Evolutionary conservation across 2,797 vertebrate species (phyloP).

Genomic region (Lutjanus campechanus): DNA sequence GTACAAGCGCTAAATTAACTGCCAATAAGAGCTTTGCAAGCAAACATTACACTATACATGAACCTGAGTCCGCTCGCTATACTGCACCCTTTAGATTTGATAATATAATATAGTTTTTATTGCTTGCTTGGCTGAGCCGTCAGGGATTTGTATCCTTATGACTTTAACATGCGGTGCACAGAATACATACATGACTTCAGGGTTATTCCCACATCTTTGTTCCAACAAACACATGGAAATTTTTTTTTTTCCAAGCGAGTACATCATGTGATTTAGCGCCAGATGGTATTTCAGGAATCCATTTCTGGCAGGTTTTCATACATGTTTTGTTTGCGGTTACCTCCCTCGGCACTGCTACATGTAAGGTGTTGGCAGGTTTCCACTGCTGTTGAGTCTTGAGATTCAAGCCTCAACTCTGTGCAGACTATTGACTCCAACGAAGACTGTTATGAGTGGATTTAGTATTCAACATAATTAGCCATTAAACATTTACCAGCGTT

Average conservation of each 20-base stretch:
- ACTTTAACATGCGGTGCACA: constrained; percentile 32
- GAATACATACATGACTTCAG: constrained; percentile 45
- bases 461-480: constrained; percentile 68
- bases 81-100: constrained; percentile 40
- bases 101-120: constrained; percentile 48
- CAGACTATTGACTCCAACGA: constrained; percentile 51
- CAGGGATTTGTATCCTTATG: constrained; percentile 37
- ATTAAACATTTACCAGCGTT: constrained; percentile 65
- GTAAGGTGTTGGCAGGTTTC: constrained; percentile 62
- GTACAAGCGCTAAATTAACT: constrained; percentile 50
- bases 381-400: constrained; percentile 43
- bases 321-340: constrained; percentile 44
- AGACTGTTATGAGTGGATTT: constrained; percentile 57
- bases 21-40: constrained; percentile 60
- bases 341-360: constrained; percentile 23
- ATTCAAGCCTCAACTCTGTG: constrained; percentile 42
- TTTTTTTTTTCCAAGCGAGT: constrained; percentile 19
- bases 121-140: constrained; percentile 36
- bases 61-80: constrained; percentile 23
- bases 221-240: constrained; percentile 27
- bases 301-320: constrained; percentile 52
- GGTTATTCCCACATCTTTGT: constrained; percentile 45
- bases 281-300: constrained; percentile 58
- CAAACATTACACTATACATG: constrained; percentile 40
- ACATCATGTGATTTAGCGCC: constrained; percentile 27